A percentile compares a stretch with the other conserved stretches of the same genome.
Evolutionary conservation across 2,888 invertebrate genomes (phyloP).

Genomic region (Napeogenes sylphis): DNA sequence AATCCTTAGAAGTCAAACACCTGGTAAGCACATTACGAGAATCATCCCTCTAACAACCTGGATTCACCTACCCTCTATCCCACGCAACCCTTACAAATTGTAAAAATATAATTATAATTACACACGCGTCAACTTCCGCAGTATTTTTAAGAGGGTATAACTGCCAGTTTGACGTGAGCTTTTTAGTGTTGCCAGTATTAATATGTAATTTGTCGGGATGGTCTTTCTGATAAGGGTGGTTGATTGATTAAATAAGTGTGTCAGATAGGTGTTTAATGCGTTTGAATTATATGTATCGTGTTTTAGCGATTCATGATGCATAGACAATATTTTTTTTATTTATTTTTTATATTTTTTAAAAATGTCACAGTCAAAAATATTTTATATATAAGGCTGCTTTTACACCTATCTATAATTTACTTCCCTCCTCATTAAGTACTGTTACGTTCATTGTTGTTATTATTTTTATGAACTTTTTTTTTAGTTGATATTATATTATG

Average conservation of each 20-base stretch:
- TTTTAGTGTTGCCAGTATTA: slow-evolving; percentile 67
- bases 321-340: slow-evolving; percentile 16
- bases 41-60: slow-evolving; percentile 62
- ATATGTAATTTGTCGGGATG: slow-evolving; percentile 74
- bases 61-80: slow-evolving; percentile 53
- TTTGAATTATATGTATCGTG: slow-evolving; percentile 53
- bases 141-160: slow-evolving; percentile 48
- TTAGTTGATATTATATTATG: no score
- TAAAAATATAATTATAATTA: slow-evolving; percentile 73
- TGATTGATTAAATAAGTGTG: slow-evolving; percentile 76
- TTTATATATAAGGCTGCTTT: no score
- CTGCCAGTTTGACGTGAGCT: slow-evolving; percentile 61
- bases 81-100: slow-evolving; percentile 60
- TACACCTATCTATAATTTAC: no score
- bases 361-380: no score
- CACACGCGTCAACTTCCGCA: slow-evolving; percentile 66
- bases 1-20: slow-evolving; percentile 40
- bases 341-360: no score
- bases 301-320: slow-evolving; percentile 29
- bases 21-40: slow-evolving; percentile 61
- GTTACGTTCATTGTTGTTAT: no score
- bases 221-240: slow-evolving; percentile 64
- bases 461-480: no score
- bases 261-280: slow-evolving; percentile 64
- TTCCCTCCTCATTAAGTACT: no score